Base-by-base conservation (phyloP, 2,888 invertebrate genomes). In the Lithophane ornitopus region DNA sequence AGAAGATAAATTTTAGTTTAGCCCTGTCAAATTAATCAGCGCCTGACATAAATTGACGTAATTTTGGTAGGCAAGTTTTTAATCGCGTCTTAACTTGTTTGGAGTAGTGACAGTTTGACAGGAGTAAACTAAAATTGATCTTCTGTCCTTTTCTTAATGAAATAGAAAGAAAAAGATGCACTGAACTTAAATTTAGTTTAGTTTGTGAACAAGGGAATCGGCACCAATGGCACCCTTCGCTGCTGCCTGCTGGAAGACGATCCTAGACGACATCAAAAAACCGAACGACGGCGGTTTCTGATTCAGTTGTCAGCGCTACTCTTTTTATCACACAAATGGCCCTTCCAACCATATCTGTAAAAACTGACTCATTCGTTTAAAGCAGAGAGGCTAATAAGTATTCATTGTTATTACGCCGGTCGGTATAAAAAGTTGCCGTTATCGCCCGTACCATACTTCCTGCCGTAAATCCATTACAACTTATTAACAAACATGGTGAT, bases 401-500 rank as follows among this genome's bases (percentile, higher is more conserved):
- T 81, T 81, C 85, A 86, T 86, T 81, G 87, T 86, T 79, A 65
- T 70, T 72, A 81, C 70, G 67, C 39, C 67, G 82, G 66, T 74
- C 49, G 41, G 70, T 74, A 76, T 86, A 85, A 85, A 87, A 88
- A 84, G 83, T 82, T 52, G 26, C 41, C 39, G 69, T 85, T 87
- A 89, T 87, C 88, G 82, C 88, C 88, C 87, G 87, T 88, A 90
- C 81, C 82, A 83, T 74, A 89, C 78, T 87, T 90, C 89, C 89
- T 87, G 78, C 76, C 73, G 84, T 90, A 89, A 90, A 88, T 88
- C 86, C 82, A 90, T 91, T 87, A 86, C 78, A 89, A 86, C 89
- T 90, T 88, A 90, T 89, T 89, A 89, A 89, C 88, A 88, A 90
- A 89, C 84, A 82, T 90, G 86, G 87, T 90, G 88, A 90, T 91